Evolutionary conservation across 2,797 vertebrate genomes (phyloP).

Genomic region (Furcifer pardalis): DNA sequence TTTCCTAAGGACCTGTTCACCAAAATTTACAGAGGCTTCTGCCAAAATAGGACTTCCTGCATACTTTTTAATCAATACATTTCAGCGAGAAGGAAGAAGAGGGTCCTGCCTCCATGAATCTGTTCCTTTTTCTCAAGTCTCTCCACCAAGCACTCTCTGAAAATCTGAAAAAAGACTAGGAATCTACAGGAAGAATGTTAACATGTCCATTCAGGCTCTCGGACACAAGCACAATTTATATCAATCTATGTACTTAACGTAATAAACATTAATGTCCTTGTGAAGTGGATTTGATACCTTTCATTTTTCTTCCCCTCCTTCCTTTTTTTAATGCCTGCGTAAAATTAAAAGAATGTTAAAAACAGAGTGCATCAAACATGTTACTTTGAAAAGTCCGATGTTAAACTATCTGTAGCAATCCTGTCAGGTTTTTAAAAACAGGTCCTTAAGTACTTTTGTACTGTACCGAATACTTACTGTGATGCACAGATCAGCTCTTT

Average conservation of each 20-base stretch:
- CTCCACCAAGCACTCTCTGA: too few species aligned
- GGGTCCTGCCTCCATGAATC: too few species aligned
- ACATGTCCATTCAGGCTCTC: too few species aligned
- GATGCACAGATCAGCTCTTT: neutral
- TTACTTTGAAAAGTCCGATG: too few species aligned
- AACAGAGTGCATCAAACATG: too few species aligned
- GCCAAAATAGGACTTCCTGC: too few species aligned
- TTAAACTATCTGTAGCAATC: too few species aligned
- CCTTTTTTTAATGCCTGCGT: neutral
- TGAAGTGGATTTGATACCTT: neutral
- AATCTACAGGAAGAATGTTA: too few species aligned
- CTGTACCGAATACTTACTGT: neutral
- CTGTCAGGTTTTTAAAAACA: too few species aligned
- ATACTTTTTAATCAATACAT: neutral
- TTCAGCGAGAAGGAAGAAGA: too few species aligned
- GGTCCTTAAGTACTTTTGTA: neutral
- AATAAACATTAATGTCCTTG: neutral
- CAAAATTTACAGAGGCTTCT: neutral
- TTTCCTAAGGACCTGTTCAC: neutral
- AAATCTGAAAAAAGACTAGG: too few species aligned
- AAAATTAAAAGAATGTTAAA: neutral
- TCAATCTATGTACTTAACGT: neutral
- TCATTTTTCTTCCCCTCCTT: neutral
- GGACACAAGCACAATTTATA: neutral
- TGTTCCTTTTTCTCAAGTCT: too few species aligned